phyloP scores from a whole-genome alignment of 1,140 invertebrate genomes.

The Calephelis virginiensis region DNA sequence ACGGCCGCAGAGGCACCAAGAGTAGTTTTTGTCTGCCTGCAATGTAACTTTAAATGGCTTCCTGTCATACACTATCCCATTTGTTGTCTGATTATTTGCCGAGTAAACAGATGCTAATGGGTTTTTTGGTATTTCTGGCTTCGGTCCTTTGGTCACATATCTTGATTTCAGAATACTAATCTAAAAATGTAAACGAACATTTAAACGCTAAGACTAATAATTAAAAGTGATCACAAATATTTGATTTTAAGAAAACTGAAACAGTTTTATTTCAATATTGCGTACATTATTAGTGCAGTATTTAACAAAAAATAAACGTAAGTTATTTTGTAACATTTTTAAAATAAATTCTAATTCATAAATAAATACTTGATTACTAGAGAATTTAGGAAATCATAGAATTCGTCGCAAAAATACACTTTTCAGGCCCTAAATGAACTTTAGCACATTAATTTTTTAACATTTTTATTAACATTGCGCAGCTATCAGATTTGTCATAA shows the following conservation, averaged over 20 bases:
- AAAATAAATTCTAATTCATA: too few species aligned
- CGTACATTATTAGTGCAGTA: constrained; percentile 17
- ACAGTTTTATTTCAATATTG: constrained; percentile 1
- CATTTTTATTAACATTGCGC: too few species aligned
- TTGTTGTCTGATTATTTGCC: constrained; percentile 80
- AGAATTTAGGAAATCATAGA: too few species aligned
- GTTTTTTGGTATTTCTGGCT: constrained; percentile 82
- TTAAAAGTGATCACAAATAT: neutral
- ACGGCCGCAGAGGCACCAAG: constrained; percentile 96
- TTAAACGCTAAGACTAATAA: neutral
- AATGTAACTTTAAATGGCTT: constrained; percentile 91
- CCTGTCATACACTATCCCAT: constrained; percentile 90
- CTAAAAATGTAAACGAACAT: neutral
- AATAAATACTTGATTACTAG: too few species aligned
- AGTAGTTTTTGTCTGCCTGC: constrained; percentile 90
- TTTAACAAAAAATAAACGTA: constrained; percentile 24
- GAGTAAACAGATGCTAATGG: constrained; percentile 79
- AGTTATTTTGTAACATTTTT: constrained; percentile 11
- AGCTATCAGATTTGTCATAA: too few species aligned
- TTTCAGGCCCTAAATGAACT: too few species aligned
- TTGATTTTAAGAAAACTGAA: neutral
- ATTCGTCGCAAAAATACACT: too few species aligned
- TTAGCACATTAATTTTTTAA: too few species aligned
- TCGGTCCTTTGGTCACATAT: constrained; percentile 59
- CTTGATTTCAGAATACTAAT: constrained; percentile 18